Evolutionary conservation across 2,888 invertebrate genomes (phyloP), one percentile per base, ranked within the genome.

Genomic region (Eremobia ochroleuca): DNA sequence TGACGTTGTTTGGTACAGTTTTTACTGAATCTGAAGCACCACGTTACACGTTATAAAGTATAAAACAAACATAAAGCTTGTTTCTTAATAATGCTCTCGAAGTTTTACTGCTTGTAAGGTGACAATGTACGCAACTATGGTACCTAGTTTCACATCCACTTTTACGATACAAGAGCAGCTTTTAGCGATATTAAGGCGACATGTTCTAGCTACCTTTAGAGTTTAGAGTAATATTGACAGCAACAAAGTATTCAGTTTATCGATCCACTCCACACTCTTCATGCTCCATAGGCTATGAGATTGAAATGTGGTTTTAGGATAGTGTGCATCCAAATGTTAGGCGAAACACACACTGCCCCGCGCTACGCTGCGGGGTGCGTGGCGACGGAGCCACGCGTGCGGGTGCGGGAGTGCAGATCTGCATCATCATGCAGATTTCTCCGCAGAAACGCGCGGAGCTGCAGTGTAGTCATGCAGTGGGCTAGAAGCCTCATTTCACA

Each of bases 91-190:
- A 58, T n/a, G 15, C n/a, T 52, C 25, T 15, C 58, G 34, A 52
- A 75, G 58, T 61, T 74, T 43, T 82, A 66, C 68, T 77, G 28
- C 58, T 37, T 68, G 40, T 46, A 61, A 65, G 28, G 81, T 31
- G 81, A 82, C 75, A 83, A 73, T 73, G 76, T 83, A 43, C 64
- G 31, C 6, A 68, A 73, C 37, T 55, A 73, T 43, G 13, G 67
- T 25, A 74, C 55, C 21, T 62, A 74, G 43, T 59, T 31, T 64
- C 28, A 83, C n/a, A 49, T 59, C 40, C 34, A 15, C 21, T 77
- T 85, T 81, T 72, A 83, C 72, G 82, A 73, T 71, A 82, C 85
- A 79, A 55, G 61, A 70, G 40, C 58, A 65, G 76, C 82, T 85
- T 58, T 85, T 81, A 83, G 81, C 65, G 55, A 70, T 81, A 85